These are phyloP conservation scores for Champsocephalus esox DNA, from an alignment of 2,797 vertebrate species.

Conservation along the genomic window DNA sequence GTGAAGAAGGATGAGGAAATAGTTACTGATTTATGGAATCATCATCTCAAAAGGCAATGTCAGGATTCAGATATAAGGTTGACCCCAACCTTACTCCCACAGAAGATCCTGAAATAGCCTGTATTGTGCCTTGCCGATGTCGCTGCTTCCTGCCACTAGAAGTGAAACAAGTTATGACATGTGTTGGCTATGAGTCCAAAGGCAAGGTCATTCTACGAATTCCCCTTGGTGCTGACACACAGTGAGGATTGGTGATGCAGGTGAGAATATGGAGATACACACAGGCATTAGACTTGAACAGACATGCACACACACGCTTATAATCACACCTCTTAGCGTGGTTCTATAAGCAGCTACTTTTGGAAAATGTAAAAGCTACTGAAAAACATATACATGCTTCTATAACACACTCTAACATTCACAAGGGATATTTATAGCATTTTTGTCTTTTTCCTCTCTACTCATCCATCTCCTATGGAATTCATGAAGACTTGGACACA, in stretches of 20 bases:
- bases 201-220: conserved; percentile 69
- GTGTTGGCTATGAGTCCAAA: conserved; percentile 56
- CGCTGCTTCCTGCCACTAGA: conserved; percentile 55
- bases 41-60: conserved; percentile 42
- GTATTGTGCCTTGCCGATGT: conserved; percentile 49
- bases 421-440: conserved; percentile 56
- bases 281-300: conserved; percentile 23
- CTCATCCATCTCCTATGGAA: conserved; percentile 65
- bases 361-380: conserved; percentile 3
- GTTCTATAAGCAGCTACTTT: conserved; percentile 30
- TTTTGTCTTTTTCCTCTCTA: conserved; percentile 45
- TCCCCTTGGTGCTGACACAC: conserved; percentile 62
- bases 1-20: conserved; percentile 31
- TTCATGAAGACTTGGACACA: conserved; percentile 70
- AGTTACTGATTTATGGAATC: conserved; percentile 29
- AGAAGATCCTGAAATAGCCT: conserved; percentile 63
- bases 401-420: conserved; percentile 54
- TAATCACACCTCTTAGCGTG: conserved; percentile 24
- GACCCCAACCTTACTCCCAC: neutral
- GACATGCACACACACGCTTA: conserved; percentile 3
- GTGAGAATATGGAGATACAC: conserved; percentile 46
- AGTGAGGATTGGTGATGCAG: conserved; percentile 31
- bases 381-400: conserved; percentile 28
- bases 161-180: conserved; percentile 70
- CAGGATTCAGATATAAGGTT: conserved; percentile 37